Conservation (phyloP, 2,797 vertebrate genomes). For the Sebastes oblongus region DNA sequence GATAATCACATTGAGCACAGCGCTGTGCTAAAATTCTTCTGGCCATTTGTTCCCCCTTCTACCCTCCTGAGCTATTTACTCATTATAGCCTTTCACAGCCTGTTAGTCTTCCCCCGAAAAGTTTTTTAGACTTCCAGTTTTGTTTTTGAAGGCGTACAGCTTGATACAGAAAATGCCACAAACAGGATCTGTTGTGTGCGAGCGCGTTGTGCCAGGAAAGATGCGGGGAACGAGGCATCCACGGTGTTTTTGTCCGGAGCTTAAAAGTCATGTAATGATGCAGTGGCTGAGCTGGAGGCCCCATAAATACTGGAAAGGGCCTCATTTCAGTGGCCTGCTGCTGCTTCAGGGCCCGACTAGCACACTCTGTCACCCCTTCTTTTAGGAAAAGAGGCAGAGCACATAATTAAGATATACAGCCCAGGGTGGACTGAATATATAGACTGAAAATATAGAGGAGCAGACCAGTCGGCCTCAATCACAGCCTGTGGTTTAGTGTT, state of each 20-base stretch:
- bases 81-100: conserved; percentile 54
- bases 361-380: conserved; percentile 62
- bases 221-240: conserved; percentile 33
- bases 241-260: conserved; percentile 57
- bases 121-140: conserved; percentile 39
- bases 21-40: conserved; percentile 59
- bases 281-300: conserved; percentile 71
- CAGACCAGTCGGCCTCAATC: conserved; percentile 79
- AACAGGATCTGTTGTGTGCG: conserved; percentile 36
- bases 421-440: conserved; percentile 80
- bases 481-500: conserved; percentile 82
- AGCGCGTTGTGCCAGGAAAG: conserved; percentile 33
- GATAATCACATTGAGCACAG: conserved; percentile 76
- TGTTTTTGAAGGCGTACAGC: conserved; percentile 33
- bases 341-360: conserved; percentile 55
- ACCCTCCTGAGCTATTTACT: conserved; percentile 60
- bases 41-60: conserved; percentile 48
- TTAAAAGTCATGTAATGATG: conserved; percentile 76
- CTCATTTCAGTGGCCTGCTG: conserved; percentile 76
- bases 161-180: conserved; percentile 30
- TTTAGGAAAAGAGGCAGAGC: conserved; percentile 76
- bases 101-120: conserved; percentile 38
- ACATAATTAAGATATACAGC: conserved; percentile 84
- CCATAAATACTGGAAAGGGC: conserved; percentile 72
- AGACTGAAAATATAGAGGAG: conserved; percentile 84